Evolutionary conservation across 2,888 invertebrate species (phyloP).

Genomic region (Aleiodes leptofemur): DNA sequence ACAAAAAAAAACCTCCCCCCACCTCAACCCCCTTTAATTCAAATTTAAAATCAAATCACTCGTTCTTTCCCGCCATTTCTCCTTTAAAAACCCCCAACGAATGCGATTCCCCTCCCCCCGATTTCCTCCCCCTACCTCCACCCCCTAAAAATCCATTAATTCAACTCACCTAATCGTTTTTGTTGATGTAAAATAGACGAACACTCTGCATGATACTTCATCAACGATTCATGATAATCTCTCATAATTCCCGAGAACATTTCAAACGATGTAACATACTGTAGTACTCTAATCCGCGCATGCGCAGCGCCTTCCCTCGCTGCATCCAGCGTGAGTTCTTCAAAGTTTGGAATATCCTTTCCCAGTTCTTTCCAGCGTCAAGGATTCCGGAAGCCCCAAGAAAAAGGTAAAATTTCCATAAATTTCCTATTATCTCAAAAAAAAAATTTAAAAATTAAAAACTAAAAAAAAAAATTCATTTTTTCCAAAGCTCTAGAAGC

Average conservation of each 20-base stretch:
- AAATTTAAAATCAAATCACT: too few relatives aligned
- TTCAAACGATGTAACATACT: conserved; percentile 76
- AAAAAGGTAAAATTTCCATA: conserved; percentile 12
- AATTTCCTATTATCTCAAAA: neutral
- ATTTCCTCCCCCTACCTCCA: too few relatives aligned
- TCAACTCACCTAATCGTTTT: conserved; percentile 76
- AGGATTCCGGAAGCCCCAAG: neutral
- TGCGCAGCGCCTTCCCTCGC: conserved; percentile 64
- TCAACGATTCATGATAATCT: conserved; percentile 77
- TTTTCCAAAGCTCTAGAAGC: neutral
- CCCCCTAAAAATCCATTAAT: neutral
- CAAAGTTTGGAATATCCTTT: conserved; percentile 61
- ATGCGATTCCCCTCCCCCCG: too few relatives aligned
- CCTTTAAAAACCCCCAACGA: too few relatives aligned
- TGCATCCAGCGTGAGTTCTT: conserved; percentile 60
- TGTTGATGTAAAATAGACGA: conserved; percentile 78
- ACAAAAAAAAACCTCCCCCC: too few relatives aligned
- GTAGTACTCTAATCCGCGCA: conserved; percentile 76
- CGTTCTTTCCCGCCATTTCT: too few relatives aligned
- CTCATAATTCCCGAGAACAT: conserved; percentile 77
- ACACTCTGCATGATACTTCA: conserved; percentile 77
- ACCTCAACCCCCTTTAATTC: too few relatives aligned
- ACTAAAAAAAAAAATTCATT: neutral
- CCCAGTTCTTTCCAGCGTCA: conserved; percentile 62
- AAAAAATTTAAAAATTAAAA: too few relatives aligned